Base-by-base conservation (phyloP, 1,140 invertebrate species). In the Callitettix versicolor region DNA sequence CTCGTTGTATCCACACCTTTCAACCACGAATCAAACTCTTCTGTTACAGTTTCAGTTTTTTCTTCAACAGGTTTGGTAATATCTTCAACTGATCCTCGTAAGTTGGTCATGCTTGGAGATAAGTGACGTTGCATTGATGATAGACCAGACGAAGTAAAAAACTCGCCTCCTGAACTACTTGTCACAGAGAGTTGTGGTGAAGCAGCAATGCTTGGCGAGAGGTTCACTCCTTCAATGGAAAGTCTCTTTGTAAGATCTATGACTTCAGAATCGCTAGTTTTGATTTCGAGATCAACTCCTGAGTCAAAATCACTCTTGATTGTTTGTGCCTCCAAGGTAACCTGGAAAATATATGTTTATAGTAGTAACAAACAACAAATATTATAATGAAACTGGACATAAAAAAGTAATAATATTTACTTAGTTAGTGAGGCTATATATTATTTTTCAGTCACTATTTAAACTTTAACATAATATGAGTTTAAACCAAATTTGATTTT, bases 1-100 rank as follows among this genome's bases (percentile, higher is more conserved):
- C 75, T 75, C 55, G 76, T 75, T 18, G 72, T 73, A 20, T 76
- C 75, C 17, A 76, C 73, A 43, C 77, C 75, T 59, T 77, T 73
- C 5, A 80, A 62, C 75, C 77, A 79, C 0, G 78, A 76, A 57
- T 79, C 77, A 42, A 77, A 63, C 22, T 58, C 56, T n/a, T 48
- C 43, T 3, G 17, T 46, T 7, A 24, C 47, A 24, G 22, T 43
- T 34, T 60, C 56, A 14, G 26, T 18, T n/a, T 52, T 43, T 15
- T 42, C 42, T 34, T 43, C 53, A 30, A 51, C 34, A 12, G 41
- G 30, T 20, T 24, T 48, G 17, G 47, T 40, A 4, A 65, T 36
- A 51, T 65, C 61, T 36, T 65, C 64, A 1, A 65, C 51, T 9
- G 63, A 64, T 12, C 64, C 64, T 52, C 72, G 68, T 1, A 79